Evolutionary conservation across 2,797 vertebrate species (phyloP).

Genomic region (Australoheros facetus): DNA sequence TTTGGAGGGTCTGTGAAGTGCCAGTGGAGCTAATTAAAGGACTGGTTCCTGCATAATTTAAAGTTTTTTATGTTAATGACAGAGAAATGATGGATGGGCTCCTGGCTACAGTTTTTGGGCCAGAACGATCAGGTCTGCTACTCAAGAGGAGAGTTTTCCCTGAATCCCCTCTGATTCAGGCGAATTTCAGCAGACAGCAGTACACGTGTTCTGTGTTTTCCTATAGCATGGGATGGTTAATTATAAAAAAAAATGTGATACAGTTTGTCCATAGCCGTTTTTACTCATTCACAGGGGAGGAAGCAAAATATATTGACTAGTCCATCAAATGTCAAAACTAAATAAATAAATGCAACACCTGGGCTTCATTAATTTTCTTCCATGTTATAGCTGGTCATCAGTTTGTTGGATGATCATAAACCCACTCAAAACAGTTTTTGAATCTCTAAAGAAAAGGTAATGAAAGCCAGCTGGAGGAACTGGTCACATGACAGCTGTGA

Average conservation of each 20-base stretch:
- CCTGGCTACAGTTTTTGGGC: slow-evolving; percentile 34
- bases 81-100: slow-evolving; percentile 34
- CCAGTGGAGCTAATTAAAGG: slow-evolving; percentile 69
- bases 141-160: slow-evolving; percentile 36
- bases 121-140: slow-evolving; percentile 25
- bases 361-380: not conserved
- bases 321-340: slow-evolving; percentile 50
- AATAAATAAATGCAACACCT: slow-evolving; percentile 24
- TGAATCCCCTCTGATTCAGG: slow-evolving; percentile 31
- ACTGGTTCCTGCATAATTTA: slow-evolving; percentile 62
- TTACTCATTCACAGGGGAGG: not conserved
- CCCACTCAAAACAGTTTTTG: not conserved
- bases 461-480: not conserved
- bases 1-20: slow-evolving; percentile 36
- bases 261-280: not conserved
- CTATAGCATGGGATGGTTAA: not conserved
- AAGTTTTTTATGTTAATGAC: slow-evolving; percentile 58
- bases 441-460: slow-evolving; percentile 7
- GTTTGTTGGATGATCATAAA: not conserved
- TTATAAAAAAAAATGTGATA: not conserved
- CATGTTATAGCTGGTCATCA: not conserved
- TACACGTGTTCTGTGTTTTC: not conserved
- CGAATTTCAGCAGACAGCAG: not conserved
- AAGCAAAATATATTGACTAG: slow-evolving; percentile 32
- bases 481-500: slow-evolving; percentile 14